Conservation (phyloP, 2,797 vertebrate genomes). For the Etheostoma perlongum region DNA sequence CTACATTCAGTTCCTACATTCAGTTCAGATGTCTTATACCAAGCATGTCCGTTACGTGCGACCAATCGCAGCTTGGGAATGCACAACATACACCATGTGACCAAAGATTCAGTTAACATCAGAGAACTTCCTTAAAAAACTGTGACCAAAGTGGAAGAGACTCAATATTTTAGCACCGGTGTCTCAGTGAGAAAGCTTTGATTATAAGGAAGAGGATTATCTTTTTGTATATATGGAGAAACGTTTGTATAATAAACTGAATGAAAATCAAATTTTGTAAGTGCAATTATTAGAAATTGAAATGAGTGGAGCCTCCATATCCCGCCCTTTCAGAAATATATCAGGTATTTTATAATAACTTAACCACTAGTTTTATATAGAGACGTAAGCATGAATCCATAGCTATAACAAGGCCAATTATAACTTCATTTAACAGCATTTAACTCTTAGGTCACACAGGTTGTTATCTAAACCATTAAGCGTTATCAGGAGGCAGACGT, state of each 20-base stretch:
- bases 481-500: conserved; percentile 42
- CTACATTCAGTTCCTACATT: background rate
- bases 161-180: background rate
- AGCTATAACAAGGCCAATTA: conserved; percentile 21
- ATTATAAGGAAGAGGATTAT: background rate
- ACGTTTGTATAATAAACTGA: no score
- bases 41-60: background rate
- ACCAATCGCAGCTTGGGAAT: background rate
- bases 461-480: conserved; percentile 40
- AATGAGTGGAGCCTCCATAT: conserved; percentile 1
- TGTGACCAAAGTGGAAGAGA: background rate
- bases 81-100: background rate
- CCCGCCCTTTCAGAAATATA: background rate
- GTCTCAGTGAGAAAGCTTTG: background rate
- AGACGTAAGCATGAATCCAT: background rate
- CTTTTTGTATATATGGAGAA: background rate
- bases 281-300: background rate
- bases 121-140: background rate
- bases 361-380: background rate
- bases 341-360: background rate
- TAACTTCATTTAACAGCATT: conserved; percentile 8
- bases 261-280: no score
- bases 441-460: conserved; percentile 8
- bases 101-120: background rate
- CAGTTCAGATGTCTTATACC: background rate